Evolutionary conservation across 2,797 vertebrate genomes (phyloP).

Genomic region (Leptatherina wallacei): DNA sequence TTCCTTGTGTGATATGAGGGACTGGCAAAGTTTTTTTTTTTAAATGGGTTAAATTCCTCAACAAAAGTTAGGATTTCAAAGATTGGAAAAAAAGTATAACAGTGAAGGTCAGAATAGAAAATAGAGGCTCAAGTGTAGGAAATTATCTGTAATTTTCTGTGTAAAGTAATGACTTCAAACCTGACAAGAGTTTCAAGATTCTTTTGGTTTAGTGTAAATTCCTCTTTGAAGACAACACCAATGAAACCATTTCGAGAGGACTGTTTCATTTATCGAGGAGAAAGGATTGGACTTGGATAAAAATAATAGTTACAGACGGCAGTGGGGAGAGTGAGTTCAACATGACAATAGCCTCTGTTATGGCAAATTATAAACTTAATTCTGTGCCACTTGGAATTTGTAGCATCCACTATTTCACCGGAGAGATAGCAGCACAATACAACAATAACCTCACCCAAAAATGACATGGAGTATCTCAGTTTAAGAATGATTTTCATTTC

Average conservation of each 20-base stretch:
- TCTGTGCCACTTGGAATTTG: constrained; percentile 18
- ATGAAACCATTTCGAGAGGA: constrained; percentile 7
- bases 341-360: constrained; percentile 18
- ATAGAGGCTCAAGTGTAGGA: neutral
- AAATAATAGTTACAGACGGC: constrained; percentile 13
- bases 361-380: constrained; percentile 26
- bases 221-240: neutral
- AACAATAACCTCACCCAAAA: constrained; percentile 20
- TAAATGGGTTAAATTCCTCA: neutral
- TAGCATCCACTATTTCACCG: constrained; percentile 5
- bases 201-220: neutral
- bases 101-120: neutral
- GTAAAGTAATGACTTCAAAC: neutral
- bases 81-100: neutral
- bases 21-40: neutral
- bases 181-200: constrained; percentile 10
- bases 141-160: neutral
- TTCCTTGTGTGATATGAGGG: neutral
- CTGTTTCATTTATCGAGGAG: constrained; percentile 7
- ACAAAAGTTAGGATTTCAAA: neutral
- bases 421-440: constrained; percentile 29
- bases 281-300: constrained; percentile 28
- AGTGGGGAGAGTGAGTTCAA: constrained; percentile 14
- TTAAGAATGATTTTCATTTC: constrained; percentile 17
- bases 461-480: constrained; percentile 22